A percentile compares a stretch with the other conserved stretches of the same genome.
phyloP scores from a whole-genome alignment of 2,113 vertebrate genomes.

The Cephalopterus ornatus region DNA sequence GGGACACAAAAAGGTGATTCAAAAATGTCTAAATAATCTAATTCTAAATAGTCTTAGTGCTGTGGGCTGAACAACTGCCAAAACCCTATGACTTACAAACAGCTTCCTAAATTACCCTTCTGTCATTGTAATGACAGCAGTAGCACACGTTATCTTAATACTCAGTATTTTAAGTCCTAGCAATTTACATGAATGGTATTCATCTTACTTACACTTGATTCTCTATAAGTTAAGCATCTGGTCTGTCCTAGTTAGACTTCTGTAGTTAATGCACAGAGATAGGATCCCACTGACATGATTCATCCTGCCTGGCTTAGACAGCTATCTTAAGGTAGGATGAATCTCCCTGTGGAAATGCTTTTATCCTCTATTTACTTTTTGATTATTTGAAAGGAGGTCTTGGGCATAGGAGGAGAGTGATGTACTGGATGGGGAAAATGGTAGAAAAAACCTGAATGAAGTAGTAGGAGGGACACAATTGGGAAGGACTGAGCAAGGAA shows the following conservation, averaged over 20 bases:
- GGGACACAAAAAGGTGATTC: not conserved
- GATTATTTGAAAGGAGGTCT: not conserved
- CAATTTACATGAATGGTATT: not conserved
- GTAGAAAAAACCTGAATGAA: not conserved
- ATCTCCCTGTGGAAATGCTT: not conserved
- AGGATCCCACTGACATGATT: not conserved
- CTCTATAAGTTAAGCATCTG: not conserved
- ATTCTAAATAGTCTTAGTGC: not conserved
- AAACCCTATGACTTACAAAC: not conserved
- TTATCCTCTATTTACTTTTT: not conserved
- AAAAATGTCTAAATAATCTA: not conserved
- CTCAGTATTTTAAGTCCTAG: not conserved
- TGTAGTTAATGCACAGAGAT: not conserved
- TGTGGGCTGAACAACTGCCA: not conserved
- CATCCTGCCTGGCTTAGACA: not conserved
- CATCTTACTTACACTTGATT: not conserved
- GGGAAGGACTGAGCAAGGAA: not conserved
- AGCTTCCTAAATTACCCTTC: not conserved
- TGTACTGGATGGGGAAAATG: not conserved
- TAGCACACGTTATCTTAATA: not conserved
- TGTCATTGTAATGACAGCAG: not conserved
- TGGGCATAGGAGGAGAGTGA: not conserved
- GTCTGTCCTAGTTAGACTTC: not conserved
- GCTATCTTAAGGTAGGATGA: not conserved
- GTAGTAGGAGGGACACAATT: accelerated